These are phyloP conservation scores for Monochamus saltuarius DNA, from an alignment of 1,140 invertebrate genomes.

Conservation along the genomic window DNA sequence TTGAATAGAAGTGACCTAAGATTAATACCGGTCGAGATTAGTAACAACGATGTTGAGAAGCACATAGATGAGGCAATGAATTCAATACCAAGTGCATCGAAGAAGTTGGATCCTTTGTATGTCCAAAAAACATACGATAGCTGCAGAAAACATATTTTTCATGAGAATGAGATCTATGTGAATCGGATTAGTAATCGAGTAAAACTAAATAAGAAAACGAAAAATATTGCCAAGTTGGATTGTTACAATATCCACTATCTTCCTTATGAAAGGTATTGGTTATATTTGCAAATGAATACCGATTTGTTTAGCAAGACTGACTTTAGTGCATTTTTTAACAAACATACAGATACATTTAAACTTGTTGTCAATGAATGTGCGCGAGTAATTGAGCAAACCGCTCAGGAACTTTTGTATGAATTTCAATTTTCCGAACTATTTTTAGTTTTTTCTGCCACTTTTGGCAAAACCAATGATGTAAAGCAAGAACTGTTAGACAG, in stretches of 20 bases:
- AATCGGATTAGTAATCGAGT: conserved; percentile 5
- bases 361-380: conserved; percentile 39
- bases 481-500: neutral
- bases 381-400: conserved; percentile 39
- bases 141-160: neutral
- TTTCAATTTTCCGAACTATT: conserved; percentile 36
- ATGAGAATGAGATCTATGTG: conserved; percentile 12
- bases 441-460: conserved; percentile 26
- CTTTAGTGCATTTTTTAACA: conserved; percentile 28
- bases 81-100: neutral
- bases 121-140: neutral
- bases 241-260: conserved; percentile 29
- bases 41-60: neutral
- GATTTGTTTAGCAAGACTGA: conserved; percentile 26
- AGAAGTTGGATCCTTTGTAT: neutral
- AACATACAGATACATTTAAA: conserved; percentile 36
- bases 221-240: neutral
- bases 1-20: conserved; percentile 2
- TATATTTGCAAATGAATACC: conserved; percentile 27
- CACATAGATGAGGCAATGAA: conserved; percentile 15
- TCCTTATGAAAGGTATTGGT: conserved; percentile 39
- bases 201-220: neutral
- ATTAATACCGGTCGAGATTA: conserved; percentile 18
- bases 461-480: neutral
- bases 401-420: conserved; percentile 36